Evolutionary conservation across 2,113 vertebrate species (phyloP).

Genomic region (Capreolus pygargus): DNA sequence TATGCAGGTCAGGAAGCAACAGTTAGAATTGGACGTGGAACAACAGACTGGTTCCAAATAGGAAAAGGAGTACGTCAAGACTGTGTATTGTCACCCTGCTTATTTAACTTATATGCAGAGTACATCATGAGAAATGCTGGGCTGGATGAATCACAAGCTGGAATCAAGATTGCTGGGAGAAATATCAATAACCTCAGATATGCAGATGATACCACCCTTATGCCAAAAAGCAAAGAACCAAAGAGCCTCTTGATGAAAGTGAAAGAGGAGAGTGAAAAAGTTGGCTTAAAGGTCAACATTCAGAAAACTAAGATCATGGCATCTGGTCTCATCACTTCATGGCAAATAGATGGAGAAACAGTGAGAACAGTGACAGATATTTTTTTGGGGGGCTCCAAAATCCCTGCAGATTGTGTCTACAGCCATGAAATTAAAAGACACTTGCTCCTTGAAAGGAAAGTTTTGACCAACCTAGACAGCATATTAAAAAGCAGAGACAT

Average conservation of each 20-base stretch:
- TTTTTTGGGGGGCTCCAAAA: background rate
- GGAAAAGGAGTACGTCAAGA: background rate
- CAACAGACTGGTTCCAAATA: background rate
- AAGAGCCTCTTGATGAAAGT: background rate
- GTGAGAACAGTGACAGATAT: background rate
- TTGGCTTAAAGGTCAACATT: background rate
- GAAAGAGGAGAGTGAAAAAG: background rate
- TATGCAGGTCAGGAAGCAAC: background rate
- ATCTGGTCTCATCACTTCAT: rapidly evolving
- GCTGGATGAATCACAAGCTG: background rate
- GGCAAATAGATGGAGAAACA: background rate
- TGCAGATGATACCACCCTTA: background rate
- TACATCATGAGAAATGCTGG: background rate
- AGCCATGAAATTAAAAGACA: background rate
- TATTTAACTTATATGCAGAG: background rate
- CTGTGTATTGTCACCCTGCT: background rate
- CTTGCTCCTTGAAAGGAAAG: too few species aligned
- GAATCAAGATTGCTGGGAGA: background rate
- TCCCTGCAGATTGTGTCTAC: background rate
- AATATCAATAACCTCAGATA: background rate
- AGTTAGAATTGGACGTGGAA: background rate
- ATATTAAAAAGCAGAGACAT: too few species aligned
- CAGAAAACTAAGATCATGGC: background rate
- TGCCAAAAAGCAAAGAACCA: background rate
- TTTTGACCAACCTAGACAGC: too few species aligned